Evolutionary conservation across 1,140 invertebrate species (phyloP).

Genomic region (Lutraria rhynchaena): DNA sequence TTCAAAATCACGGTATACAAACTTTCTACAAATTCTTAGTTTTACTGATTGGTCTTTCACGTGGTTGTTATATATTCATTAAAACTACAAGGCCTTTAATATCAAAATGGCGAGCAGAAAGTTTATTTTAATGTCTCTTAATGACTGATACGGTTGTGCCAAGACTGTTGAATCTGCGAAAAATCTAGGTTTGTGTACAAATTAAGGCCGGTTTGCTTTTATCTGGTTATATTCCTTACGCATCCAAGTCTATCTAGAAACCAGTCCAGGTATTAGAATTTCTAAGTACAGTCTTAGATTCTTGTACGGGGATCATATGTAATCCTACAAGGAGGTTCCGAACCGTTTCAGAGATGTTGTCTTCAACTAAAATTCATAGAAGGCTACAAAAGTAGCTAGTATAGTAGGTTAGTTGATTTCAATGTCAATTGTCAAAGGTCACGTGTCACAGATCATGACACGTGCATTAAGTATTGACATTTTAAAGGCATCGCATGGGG

Average conservation of each 20-base stretch:
- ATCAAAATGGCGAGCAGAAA: constrained; percentile 26
- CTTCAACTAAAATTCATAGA: neutral
- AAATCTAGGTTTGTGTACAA: too few species aligned
- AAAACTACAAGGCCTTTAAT: constrained; percentile 41
- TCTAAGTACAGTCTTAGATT: constrained; percentile 48
- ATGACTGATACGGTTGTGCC: constrained; percentile 27
- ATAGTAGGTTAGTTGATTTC: constrained; percentile 56
- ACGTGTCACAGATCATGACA: constrained; percentile 59
- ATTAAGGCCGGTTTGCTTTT: constrained; percentile 53
- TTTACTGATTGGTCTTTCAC: constrained; percentile 28
- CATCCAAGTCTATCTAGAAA: constrained; percentile 46
- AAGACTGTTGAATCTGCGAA: neutral
- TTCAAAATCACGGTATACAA: neutral
- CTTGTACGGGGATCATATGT: constrained; percentile 21
- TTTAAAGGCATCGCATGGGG: neutral
- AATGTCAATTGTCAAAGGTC: constrained; percentile 47
- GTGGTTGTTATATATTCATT: constrained; percentile 37
- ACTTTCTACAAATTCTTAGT: constrained; percentile 36
- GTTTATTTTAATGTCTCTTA: constrained; percentile 12
- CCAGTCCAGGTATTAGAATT: constrained; percentile 44
- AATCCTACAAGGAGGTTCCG: constrained; percentile 44
- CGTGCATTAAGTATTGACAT: constrained; percentile 26
- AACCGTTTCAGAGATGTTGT: constrained; percentile 15
- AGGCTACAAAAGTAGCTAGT: constrained; percentile 47
- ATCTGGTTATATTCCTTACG: constrained; percentile 58